These are phyloP conservation scores for Anthoscopus minutus DNA, from an alignment of 2,113 vertebrate genomes.

Conservation along the genomic window DNA sequence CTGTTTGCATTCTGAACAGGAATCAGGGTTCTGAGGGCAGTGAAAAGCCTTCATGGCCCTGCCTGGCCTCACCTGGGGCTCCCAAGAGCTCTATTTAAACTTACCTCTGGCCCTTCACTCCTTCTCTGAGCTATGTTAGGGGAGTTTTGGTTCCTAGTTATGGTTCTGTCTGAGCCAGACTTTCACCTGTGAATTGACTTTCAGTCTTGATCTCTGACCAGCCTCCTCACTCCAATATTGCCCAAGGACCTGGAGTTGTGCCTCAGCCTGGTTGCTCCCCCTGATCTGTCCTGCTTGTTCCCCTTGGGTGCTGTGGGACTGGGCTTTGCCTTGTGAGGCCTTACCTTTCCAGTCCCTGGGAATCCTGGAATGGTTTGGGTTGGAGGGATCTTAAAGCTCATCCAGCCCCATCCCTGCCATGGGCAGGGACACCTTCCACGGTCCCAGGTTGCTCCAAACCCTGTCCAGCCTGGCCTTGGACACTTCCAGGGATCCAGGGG, in stretches of 20 bases:
- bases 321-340: background rate
- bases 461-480: accelerated
- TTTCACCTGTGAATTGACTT: background rate
- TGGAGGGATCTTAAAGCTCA: background rate
- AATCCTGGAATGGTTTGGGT: background rate
- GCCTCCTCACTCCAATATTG: accelerated
- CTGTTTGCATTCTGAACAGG: background rate
- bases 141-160: background rate
- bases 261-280: background rate
- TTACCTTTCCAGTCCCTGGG: background rate
- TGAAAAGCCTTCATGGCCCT: background rate
- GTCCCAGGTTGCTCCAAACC: background rate
- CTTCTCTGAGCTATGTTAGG: background rate
- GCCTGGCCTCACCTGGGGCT: background rate
- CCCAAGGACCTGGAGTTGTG: background rate
- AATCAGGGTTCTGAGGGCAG: background rate
- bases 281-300: background rate
- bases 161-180: background rate
- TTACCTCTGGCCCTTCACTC: background rate
- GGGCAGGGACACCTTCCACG: background rate
- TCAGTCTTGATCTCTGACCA: background rate
- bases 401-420: accelerated
- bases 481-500: background rate
- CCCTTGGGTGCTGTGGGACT: background rate
- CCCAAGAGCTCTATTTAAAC: background rate